Percentiles rank a stretch among this genome's conserved stretches.
phyloP scores from a whole-genome alignment of 2,113 vertebrate species.

The Nipponia nippon region DNA sequence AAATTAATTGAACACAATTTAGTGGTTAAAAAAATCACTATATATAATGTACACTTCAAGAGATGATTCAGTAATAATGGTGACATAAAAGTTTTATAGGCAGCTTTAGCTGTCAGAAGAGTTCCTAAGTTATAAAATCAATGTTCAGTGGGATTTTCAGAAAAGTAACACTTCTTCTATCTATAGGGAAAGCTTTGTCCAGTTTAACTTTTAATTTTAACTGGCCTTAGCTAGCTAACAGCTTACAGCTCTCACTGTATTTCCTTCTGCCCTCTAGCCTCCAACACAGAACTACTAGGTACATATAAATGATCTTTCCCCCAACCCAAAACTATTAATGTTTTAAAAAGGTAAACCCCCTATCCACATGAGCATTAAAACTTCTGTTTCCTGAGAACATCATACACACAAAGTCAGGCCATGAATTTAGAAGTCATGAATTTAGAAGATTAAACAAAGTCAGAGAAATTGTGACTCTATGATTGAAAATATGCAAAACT shows the following conservation, averaged over 20 bases:
- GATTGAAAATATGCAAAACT: neutral
- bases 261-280: neutral
- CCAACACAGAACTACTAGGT: neutral
- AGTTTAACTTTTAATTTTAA: neutral
- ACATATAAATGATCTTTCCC: neutral
- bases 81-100: conserved; percentile 60
- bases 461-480: neutral
- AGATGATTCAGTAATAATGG: conserved; percentile 22
- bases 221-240: neutral
- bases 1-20: neutral
- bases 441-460: neutral
- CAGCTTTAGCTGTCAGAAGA: conserved; percentile 40
- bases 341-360: neutral
- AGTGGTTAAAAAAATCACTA: conserved; percentile 5
- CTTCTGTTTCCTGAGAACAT: neutral
- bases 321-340: neutral
- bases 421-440: neutral
- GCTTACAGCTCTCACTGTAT: neutral
- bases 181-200: neutral
- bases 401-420: neutral
- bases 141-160: conserved; percentile 1
- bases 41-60: conserved; percentile 16
- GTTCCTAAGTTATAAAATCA: conserved; percentile 46
- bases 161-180: neutral
- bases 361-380: neutral